phyloP scores from a whole-genome alignment of 2,888 invertebrate species.

The Acleris sparsana region DNA sequence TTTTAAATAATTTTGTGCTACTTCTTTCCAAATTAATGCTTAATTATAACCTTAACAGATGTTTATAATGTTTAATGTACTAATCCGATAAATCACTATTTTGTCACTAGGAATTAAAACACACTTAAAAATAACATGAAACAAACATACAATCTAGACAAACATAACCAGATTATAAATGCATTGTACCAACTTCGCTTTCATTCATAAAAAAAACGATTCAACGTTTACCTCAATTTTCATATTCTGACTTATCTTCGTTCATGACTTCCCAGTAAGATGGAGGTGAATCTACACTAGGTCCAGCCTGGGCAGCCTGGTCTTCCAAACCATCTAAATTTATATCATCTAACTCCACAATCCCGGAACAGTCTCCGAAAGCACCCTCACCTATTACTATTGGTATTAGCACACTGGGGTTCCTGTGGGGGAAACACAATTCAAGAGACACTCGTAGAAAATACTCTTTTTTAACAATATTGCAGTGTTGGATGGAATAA shows the following conservation, averaged over 20 bases:
- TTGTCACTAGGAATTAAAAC: no score
- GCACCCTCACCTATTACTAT: slow-evolving; percentile 31
- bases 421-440: slow-evolving; percentile 29
- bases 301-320: slow-evolving; percentile 2
- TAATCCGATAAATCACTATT: no score
- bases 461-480: slow-evolving; percentile 25
- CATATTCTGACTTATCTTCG: slow-evolving; percentile 34
- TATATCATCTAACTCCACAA: slow-evolving; percentile 14
- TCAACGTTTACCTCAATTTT: slow-evolving; percentile 9
- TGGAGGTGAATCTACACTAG: slow-evolving; percentile 35
- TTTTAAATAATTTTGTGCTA: no score
- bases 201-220: not conserved
- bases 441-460: slow-evolving; percentile 14
- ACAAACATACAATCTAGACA: no score
- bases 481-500: slow-evolving; percentile 31
- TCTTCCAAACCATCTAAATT: slow-evolving; percentile 6
- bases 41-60: no score
- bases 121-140: no score
- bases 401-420: slow-evolving; percentile 23
- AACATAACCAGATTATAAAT: no score
- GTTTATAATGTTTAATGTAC: no score
- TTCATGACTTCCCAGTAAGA: slow-evolving; percentile 44
- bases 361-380: slow-evolving; percentile 24
- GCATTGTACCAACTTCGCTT: no score
- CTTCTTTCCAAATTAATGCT: no score